These are phyloP conservation scores for Odontamblyopus rebecca DNA, from an alignment of 2,797 vertebrate genomes.

Conservation along the genomic window DNA sequence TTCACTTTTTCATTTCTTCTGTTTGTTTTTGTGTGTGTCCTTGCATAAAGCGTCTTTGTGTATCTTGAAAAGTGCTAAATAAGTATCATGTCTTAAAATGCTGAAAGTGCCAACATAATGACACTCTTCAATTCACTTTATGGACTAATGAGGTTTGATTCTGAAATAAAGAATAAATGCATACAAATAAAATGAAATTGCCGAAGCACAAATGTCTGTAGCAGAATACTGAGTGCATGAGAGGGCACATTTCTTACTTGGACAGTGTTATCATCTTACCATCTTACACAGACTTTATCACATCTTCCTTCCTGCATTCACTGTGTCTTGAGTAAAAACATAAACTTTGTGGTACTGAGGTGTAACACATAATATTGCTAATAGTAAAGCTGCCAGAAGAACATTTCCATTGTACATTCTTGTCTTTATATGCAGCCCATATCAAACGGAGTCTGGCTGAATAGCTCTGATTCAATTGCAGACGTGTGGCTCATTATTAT, in stretches of 20 bases:
- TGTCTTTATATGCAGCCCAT: constrained; percentile 36
- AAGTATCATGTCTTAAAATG: too few species aligned
- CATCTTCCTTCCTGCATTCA: neutral
- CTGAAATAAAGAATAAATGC: too few species aligned
- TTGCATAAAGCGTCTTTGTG: too few species aligned
- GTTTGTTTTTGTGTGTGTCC: too few species aligned
- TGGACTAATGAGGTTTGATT: too few species aligned
- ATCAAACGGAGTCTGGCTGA: constrained; percentile 50
- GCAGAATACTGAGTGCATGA: neutral
- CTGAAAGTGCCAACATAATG: too few species aligned
- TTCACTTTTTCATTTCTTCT: too few species aligned
- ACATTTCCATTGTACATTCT: constrained; percentile 18
- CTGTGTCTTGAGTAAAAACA: constrained; percentile 23
- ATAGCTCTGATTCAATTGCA: constrained; percentile 61
- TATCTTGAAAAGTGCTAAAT: too few species aligned
- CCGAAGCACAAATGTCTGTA: too few species aligned
- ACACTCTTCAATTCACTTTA: too few species aligned
- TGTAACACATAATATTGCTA: constrained; percentile 20
- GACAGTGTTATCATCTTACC: neutral
- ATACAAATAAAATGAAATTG: too few species aligned
- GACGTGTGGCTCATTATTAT: constrained; percentile 63
- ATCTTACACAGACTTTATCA: too few species aligned
- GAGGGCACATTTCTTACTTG: neutral
- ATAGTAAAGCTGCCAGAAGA: constrained; percentile 22
- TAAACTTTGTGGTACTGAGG: neutral